phyloP scores from a whole-genome alignment of 35 echinoderm and acorn worm genomes.

The Heliocidaris erythrogramma region DNA sequence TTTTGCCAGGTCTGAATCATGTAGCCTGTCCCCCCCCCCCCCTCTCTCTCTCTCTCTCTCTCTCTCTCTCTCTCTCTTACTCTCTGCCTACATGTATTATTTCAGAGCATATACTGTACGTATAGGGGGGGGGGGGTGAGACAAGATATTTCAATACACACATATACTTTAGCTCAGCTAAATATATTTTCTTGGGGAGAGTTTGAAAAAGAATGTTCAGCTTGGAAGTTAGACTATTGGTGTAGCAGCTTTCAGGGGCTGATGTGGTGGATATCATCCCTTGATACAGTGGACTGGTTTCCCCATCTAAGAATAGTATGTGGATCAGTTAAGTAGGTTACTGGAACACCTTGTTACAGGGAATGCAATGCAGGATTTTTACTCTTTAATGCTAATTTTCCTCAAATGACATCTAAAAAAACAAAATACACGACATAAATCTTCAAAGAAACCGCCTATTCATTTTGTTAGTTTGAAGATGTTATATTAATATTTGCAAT shows the following conservation, averaged over 20 bases:
- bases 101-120: too few species aligned
- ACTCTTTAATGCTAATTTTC: neutral
- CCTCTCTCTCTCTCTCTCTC: neutral
- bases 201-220: neutral
- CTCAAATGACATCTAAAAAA: neutral
- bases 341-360: neutral
- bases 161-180: neutral
- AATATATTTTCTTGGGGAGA: neutral
- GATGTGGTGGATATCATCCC: neutral
- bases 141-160: neutral
- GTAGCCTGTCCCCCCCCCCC: neutral
- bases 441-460: neutral
- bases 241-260: neutral
- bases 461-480: neutral
- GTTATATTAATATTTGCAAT: too few species aligned
- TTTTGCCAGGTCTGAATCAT: neutral
- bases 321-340: neutral
- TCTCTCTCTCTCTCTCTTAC: neutral
- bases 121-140: neutral
- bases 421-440: neutral
- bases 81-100: too few species aligned
- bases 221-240: neutral
- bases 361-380: neutral
- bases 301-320: neutral
- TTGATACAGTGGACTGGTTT: neutral